Percentiles rank a stretch among this genome's conserved stretches.
phyloP scores from a whole-genome alignment of 2,797 vertebrate species.

The Phrynocephalus guinanensis region DNA sequence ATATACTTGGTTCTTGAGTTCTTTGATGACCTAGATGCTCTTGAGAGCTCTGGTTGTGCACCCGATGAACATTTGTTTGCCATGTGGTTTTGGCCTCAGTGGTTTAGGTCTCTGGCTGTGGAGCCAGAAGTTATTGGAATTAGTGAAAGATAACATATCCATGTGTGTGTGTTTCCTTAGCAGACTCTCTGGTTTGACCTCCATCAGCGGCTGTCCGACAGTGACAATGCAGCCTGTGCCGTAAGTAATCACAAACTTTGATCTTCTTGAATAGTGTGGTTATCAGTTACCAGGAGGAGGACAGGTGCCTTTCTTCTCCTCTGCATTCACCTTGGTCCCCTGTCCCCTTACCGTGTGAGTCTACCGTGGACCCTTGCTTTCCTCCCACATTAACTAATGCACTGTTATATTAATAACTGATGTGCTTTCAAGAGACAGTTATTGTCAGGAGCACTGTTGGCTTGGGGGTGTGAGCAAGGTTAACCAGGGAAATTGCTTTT shows the following conservation, averaged over 20 bases:
- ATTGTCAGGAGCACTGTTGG: not conserved
- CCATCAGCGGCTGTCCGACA: constrained; percentile 94
- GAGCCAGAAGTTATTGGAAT: not conserved
- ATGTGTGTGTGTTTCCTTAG: constrained; percentile 25
- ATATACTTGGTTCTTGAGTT: not conserved
- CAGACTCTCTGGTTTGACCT: constrained; percentile 97
- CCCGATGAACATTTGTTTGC: no score
- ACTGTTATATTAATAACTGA: not conserved
- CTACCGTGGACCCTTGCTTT: not conserved
- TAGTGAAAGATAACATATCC: no score
- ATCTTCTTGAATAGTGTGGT: not conserved
- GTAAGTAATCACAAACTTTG: constrained; percentile 79
- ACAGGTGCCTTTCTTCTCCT: not conserved
- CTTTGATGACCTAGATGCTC: not conserved
- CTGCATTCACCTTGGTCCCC: not conserved
- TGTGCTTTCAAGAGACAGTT: not conserved
- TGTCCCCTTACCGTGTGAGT: not conserved
- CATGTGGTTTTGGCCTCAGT: not conserved
- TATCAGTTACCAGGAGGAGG: not conserved
- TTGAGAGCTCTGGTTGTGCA: no score
- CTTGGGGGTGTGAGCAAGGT: not conserved
- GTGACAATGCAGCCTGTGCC: constrained; percentile 86
- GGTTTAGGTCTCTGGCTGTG: no score
- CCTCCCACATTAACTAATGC: not conserved
- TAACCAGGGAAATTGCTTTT: constrained; percentile 3